These are phyloP conservation scores for Craseonycteris thonglongyai DNA, from an alignment of 2,113 vertebrate genomes.

Conservation along the genomic window DNA sequence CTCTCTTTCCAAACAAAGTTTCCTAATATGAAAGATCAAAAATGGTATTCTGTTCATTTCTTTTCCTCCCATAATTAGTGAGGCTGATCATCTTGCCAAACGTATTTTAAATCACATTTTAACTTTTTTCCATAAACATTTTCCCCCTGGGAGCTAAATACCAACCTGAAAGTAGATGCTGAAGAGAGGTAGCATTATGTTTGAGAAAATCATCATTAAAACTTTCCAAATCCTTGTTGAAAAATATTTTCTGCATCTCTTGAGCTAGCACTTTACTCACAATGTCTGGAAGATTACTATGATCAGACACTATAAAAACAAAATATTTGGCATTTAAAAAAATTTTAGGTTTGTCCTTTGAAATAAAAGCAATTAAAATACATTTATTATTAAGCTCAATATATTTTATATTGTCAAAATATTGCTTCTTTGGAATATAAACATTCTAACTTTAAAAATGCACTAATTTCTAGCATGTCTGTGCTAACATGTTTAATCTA, in stretches of 20 bases:
- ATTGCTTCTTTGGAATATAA: background rate
- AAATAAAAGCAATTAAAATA: background rate
- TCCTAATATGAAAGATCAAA: slow-evolving; percentile 6
- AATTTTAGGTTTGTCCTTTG: slow-evolving; percentile 26
- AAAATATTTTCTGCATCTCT: slow-evolving; percentile 85
- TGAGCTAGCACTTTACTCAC: slow-evolving; percentile 82
- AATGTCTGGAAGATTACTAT: slow-evolving; percentile 83
- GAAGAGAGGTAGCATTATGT: slow-evolving; percentile 81
- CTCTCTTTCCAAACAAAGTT: background rate
- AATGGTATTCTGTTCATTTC: background rate
- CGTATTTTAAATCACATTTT: background rate
- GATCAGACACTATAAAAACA: slow-evolving; percentile 77
- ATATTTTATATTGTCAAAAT: background rate
- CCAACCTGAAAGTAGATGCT: slow-evolving; percentile 83
- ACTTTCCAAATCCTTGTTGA: slow-evolving; percentile 80
- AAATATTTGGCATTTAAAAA: background rate
- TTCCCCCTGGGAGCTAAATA: background rate
- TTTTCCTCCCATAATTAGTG: background rate
- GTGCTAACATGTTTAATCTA: background rate
- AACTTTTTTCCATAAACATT: background rate
- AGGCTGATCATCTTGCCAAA: background rate
- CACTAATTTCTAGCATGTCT: background rate
- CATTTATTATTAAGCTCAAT: background rate
- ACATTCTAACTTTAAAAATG: background rate
- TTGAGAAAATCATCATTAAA: slow-evolving; percentile 86